Conservation (phyloP, 92 coral and sea anemone species). For the Epizoanthus stellaris region DNA sequence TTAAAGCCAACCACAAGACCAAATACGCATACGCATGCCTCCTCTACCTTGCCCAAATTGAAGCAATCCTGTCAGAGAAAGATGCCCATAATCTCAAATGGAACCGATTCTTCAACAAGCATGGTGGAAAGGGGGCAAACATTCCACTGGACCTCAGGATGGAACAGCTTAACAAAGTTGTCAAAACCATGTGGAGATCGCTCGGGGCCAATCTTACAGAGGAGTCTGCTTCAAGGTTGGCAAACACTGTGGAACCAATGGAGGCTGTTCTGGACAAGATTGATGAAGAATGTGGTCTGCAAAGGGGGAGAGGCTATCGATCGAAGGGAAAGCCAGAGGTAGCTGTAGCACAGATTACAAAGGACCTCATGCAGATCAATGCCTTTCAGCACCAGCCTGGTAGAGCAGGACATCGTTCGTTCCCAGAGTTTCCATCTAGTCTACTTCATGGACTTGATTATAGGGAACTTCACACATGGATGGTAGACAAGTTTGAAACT, state of each 20-base stretch:
- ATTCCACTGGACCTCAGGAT: constrained; percentile 65
- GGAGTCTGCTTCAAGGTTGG: constrained; percentile 47
- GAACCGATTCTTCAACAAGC: constrained; percentile 66
- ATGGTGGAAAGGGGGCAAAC: constrained; percentile 52
- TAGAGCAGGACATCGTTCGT: constrained; percentile 39
- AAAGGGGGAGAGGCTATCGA: background rate
- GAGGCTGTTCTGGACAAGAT: constrained; percentile 34
- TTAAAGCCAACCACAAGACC: constrained; percentile 43
- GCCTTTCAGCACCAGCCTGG: constrained; percentile 41
- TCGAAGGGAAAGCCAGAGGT: constrained; percentile 31
- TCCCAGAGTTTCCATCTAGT: constrained; percentile 33
- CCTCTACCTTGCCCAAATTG: constrained; percentile 11
- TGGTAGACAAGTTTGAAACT: constrained; percentile 16
- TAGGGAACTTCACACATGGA: constrained; percentile 47
- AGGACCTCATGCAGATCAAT: constrained; percentile 22
- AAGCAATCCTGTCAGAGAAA: constrained; percentile 30
- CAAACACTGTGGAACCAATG: constrained; percentile 56
- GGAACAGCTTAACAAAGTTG: constrained; percentile 63
- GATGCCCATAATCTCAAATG: constrained; percentile 58
- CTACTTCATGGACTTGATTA: constrained; percentile 36
- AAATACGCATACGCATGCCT: constrained; percentile 58
- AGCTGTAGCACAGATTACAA: constrained; percentile 16
- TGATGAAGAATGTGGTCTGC: constrained; percentile 28
- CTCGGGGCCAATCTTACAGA: constrained; percentile 52
- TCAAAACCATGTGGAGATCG: constrained; percentile 66